Percentiles rank a stretch among this genome's conserved stretches.
These are phyloP conservation scores for Unio delphinus DNA, from an alignment of 2,888 invertebrate species.

Conservation along the genomic window DNA sequence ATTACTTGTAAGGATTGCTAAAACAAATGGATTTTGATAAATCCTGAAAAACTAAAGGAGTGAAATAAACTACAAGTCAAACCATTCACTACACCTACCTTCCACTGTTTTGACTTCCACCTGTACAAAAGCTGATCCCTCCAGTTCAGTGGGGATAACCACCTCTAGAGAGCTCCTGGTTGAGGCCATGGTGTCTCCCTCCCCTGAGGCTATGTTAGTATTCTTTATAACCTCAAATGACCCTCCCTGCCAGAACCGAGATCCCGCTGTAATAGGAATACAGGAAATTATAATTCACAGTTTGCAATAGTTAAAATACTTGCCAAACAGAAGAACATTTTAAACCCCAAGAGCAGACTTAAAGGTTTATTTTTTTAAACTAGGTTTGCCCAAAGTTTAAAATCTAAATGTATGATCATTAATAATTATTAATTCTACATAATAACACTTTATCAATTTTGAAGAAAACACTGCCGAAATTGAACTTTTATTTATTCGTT, in stretches of 20 bases:
- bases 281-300: neutral
- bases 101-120: constrained; percentile 93
- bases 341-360: no score
- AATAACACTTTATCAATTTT: no score
- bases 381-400: no score
- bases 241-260: constrained; percentile 92
- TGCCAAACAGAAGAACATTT: neutral
- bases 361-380: no score
- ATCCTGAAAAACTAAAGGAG: no score
- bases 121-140: constrained; percentile 96
- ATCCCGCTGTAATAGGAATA: constrained; percentile 79
- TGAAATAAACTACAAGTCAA: no score
- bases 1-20: no score
- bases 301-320: neutral
- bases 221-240: constrained; percentile 97
- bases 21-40: no score
- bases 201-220: constrained; percentile 27
- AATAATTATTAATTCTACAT: no score
- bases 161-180: constrained; percentile 83
- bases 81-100: constrained; percentile 33
- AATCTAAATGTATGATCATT: no score
- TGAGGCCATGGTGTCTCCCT: constrained; percentile 19
- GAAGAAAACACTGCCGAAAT: no score
- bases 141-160: constrained; percentile 92
- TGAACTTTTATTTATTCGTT: no score